Base-by-base conservation (phyloP, 2,888 invertebrate genomes). In the Palloptera scutellata region DNA sequence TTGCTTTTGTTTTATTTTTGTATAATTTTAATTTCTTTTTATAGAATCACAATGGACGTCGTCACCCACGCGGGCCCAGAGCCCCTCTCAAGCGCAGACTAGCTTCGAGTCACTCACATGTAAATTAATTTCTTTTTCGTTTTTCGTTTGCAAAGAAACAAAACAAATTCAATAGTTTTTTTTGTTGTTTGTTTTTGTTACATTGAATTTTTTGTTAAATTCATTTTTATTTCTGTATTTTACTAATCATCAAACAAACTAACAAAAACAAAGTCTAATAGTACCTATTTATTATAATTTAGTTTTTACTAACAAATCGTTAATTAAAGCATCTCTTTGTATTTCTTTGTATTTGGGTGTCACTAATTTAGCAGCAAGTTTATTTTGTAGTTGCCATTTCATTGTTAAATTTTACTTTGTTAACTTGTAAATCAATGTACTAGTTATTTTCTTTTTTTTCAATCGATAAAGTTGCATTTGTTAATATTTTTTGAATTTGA, bases 61-160 rank as follows among this genome's bases (percentile, higher is more conserved):
- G 81, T 86, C 86, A 81, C 86, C 86, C 74, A 84, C 86, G 79
- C 80, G 86, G 84, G 85, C 86, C 78, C 86, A 84, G 82, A 86
- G 86, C 82, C 86, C 86, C 72, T 79, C 85, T 80, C 86, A 85
- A 83, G 82, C 85, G 83, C 86, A 86, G 86, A 86, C 86, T 83
- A 86, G 84, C 86, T 86, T 86, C 85, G 86, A 86, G 78, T 84
- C 86, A 81, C 84, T 85, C 79, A 86, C 86, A 86, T 86, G 86
- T 86, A 86, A 86, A 85, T 81, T 83, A 77, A 77, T 77, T 57
- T 67, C 30, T 30, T 30, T 30, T 30, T 30, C 30, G 30, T 30
- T 30, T 30, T 30, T 30, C 30, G 30, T 30, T 30, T 30, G 30
- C 30, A 30, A 30, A 30, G 30, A 30, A 30, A 30, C 30, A 30